Base-by-base conservation (phyloP, 2,888 invertebrate genomes). In the Caenorhabditis sinica region DNA sequence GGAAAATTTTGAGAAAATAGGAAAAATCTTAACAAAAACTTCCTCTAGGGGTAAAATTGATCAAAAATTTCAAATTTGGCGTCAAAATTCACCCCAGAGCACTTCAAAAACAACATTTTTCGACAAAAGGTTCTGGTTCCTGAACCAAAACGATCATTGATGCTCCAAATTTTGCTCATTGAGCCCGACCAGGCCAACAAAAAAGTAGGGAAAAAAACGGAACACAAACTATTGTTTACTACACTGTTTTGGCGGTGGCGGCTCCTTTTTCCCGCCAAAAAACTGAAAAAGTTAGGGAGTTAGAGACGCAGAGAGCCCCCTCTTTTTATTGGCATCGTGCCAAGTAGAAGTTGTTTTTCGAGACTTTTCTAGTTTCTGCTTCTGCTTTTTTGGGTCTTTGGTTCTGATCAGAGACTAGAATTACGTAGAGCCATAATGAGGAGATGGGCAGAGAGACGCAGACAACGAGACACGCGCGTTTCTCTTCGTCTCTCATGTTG, bases 211-310 rank as follows among this genome's bases (percentile, higher is more conserved):
- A 23, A 43, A 43, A 43, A 15, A 20, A 61, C 11, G 17, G 65
- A 65, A 65, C 65, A 65, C 65, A 76, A 76, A 58, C 76, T 61
- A 68, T 76, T 76, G 76, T 76, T 76, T 76, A 76, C 77, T 77
- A 77, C 40, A 40, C 77, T 49, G 53, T 76, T 60, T 76, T 58
- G 60, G 65, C 56, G 23, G 28, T 58, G 60, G 65, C 56, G 23
- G 28, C 25, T 23, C 45, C 40, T 6, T 33, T 45, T 45, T 45
- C 15, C 17, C 5, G 15, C 13, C 15, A 45, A 17, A 17, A 13
- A 45, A 17, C 17, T 17, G 17, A 45, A 45, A 23, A 20, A 15
- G 15, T 15, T 33, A 13, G 53, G 45, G 56, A 30, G 61, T 23
- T 40, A 33, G 49, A 63, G 40, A 53, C 53, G 63, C 65, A 53